Percentiles rank a stretch among this genome's conserved stretches.
phyloP scores from a whole-genome alignment of 2,888 invertebrate genomes.

The Phaedon cochleariae region DNA sequence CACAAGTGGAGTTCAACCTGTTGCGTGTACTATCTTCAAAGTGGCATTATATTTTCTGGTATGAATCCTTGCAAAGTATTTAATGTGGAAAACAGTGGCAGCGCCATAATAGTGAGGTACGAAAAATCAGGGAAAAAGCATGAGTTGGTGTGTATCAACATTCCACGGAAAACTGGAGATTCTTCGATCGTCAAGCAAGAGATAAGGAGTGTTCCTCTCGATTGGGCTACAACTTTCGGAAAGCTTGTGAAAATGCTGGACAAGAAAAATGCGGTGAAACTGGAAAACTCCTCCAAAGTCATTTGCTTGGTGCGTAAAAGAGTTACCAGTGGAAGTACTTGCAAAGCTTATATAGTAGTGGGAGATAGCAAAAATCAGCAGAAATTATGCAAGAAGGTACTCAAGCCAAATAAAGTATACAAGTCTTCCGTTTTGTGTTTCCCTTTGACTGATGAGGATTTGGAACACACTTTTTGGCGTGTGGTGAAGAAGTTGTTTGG shows the following conservation, averaged over 20 bases:
- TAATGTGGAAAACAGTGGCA: neutral
- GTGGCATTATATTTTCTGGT: too few relatives aligned
- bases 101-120: neutral
- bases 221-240: too few relatives aligned
- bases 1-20: too few relatives aligned
- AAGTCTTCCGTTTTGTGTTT: slow-evolving; percentile 12
- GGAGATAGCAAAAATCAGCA: neutral
- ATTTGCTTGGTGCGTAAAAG: too few relatives aligned
- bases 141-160: neutral
- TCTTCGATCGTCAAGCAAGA: too few relatives aligned
- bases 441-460: slow-evolving; percentile 2
- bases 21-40: too few relatives aligned
- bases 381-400: too few relatives aligned
- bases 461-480: slow-evolving; percentile 16
- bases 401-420: neutral
- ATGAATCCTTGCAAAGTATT: neutral
- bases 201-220: too few relatives aligned
- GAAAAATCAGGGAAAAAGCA: neutral
- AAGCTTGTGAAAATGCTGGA: too few relatives aligned
- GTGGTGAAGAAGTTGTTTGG: slow-evolving; percentile 5
- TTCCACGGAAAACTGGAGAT: neutral
- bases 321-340: too few relatives aligned
- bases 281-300: too few relatives aligned
- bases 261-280: too few relatives aligned
- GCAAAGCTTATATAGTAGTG: neutral